Base-by-base conservation (phyloP, 2,888 invertebrate genomes). In the Oscheius onirici region DNA sequence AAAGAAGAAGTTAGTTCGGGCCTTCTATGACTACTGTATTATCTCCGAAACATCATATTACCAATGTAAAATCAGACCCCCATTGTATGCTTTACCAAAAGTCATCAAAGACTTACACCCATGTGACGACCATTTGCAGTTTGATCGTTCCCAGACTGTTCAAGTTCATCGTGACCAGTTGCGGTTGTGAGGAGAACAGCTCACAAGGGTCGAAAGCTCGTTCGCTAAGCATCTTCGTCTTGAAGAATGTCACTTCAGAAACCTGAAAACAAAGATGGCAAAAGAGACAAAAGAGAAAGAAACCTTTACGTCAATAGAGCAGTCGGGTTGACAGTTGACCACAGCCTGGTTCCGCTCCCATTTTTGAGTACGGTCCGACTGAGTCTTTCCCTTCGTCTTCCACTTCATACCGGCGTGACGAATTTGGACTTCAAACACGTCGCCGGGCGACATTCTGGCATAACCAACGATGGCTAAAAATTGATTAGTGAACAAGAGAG, bases 111-210 rank as follows among this genome's bases (percentile, higher is more conserved):
- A 86, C 90, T 88, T 85, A 91, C 91, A 90, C 89, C 91, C 91
- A 91, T 5, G 90, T 89, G 72, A 91, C 89, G 67, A 91, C 87
- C 68, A 91, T 82, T 78, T 90, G 90, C 60, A 91, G 88, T 86
- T 91, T 91, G 76, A 91, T 88, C 5, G 91, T 90, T 71, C 91
- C 91, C 79, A 89, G 90, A 13, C 89, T 88, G 84, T 91, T 91
- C 74, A 91, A 88, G 83, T 90, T 90, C 85, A 91, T 89, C 1
- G 91, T 90, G 89, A 91, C 90, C 67, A 91, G 86, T 84, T 91
- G 91, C 0, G 91, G 90, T 75, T 90, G 89, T 5, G 90, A 89
- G n/a, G 90, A 89, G 84, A 91, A 91, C 58, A 91, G 87, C 75
- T 91, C 90, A 68, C 89, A 88, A 20, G 90, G 90, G 78, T 91